Base-by-base conservation (phyloP, 2,113 vertebrate genomes). In the Pachycephala philippinensis region DNA sequence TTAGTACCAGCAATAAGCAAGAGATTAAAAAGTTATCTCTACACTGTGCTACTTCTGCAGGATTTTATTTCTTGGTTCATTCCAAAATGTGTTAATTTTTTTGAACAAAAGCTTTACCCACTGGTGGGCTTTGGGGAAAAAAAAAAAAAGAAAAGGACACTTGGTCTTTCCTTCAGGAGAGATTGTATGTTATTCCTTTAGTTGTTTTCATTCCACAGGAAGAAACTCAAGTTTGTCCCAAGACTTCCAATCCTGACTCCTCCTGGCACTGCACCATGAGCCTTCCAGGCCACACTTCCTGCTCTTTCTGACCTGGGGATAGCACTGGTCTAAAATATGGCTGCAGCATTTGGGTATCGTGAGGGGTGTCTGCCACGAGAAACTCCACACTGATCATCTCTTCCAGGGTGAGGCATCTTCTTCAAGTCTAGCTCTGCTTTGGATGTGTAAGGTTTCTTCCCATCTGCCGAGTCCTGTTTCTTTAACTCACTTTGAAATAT, bases 301-400 rank as follows among this genome's bases (percentile, higher is more conserved):
- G 26, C 31, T 64, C 30, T 42, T 81, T 78, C 78, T 66, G 30
- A 65, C 9, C 56, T 13, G 33, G 13, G 52, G 35, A 5, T 63
- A 87, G 57, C 21, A 13, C 22, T 35, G 52, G 3, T 33, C 39
- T 87, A 33, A 81, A 60, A 35, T 12, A 39, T 2, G 5, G n/a
- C n/a, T 92, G 52, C 45, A 85, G 64, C 2, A 2, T 47, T 40
- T 3, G 3, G 47, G 28, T 94, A 18, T 24, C 4, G 1, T 13
- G 20, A 53, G 39, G 3, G 6, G 10, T 45, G 17, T 64, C 18
- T 87, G 47, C 35, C 57, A 33, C 0, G 0, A 60, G 68, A 27
- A 84, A 45, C 18, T n/a, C 50, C 44, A 21, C 3, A 28, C 23
- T 71, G 15, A 79, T 37, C 37, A 45, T 53, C 24, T 72, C 11